phyloP scores from a whole-genome alignment of 2,113 vertebrate genomes.

The Laticauda colubrina region DNA sequence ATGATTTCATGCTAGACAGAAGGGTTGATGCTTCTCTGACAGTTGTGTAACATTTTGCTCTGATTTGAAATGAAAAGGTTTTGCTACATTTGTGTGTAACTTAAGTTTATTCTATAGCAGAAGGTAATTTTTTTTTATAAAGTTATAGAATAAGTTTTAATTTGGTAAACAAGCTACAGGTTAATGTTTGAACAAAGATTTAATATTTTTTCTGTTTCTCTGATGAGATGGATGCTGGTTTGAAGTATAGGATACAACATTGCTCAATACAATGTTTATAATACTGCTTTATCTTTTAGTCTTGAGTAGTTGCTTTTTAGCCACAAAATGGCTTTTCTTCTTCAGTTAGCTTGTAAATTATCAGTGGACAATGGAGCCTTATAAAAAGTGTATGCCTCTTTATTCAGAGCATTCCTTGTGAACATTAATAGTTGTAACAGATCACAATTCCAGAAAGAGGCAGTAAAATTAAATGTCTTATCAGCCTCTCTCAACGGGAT shows the following conservation, averaged over 20 bases:
- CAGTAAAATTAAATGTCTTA: background rate
- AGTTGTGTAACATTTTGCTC: background rate
- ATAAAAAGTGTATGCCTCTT: background rate
- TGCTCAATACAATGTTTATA: background rate
- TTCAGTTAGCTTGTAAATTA: background rate
- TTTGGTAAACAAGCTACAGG: background rate
- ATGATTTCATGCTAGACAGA: background rate
- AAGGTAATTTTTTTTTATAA: background rate
- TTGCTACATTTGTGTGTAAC: background rate
- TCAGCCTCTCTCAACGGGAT: background rate
- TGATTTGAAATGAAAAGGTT: background rate
- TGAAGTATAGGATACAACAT: background rate
- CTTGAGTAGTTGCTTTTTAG: background rate
- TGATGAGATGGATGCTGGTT: slow-evolving; percentile 11
- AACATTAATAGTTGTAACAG: background rate
- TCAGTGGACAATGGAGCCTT: background rate
- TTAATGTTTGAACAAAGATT: fast-evolving
- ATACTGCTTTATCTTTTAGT: background rate
- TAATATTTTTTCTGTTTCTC: background rate
- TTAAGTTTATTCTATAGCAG: background rate
- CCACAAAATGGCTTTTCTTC: background rate
- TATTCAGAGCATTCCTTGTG: background rate
- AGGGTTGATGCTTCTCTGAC: fast-evolving
- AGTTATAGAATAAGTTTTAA: background rate
- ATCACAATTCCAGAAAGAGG: background rate